Evolutionary conservation across 2,113 vertebrate genomes (phyloP).

Genomic region (Trochalopteron elliotii): DNA sequence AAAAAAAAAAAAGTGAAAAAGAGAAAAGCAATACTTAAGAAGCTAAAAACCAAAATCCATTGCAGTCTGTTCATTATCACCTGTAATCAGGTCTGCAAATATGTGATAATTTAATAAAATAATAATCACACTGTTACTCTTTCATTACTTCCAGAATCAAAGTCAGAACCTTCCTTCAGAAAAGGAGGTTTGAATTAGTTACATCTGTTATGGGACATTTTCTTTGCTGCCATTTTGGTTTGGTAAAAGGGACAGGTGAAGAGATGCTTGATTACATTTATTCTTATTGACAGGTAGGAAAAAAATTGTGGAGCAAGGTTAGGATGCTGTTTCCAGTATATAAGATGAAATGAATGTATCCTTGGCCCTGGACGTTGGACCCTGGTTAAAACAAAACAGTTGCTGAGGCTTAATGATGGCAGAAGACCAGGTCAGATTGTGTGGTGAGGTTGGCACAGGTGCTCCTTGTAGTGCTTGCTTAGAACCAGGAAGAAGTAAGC

Average conservation of each 20-base stretch:
- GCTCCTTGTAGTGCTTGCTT: neutral
- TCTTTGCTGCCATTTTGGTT: neutral
- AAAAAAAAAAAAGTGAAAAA: neutral
- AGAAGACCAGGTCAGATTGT: neutral
- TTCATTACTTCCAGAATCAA: neutral
- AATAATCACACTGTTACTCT: neutral
- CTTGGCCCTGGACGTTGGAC: neutral
- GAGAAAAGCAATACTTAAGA: neutral
- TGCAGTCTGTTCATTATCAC: neutral
- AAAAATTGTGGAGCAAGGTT: neutral
- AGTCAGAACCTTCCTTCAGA: neutral
- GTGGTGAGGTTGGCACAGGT: neutral
- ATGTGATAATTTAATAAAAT: neutral
- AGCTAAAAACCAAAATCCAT: neutral
- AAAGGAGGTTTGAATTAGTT: neutral
- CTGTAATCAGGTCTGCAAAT: neutral
- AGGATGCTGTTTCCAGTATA: neutral
- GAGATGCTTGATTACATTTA: neutral
- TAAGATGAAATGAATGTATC: neutral
- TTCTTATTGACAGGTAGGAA: neutral
- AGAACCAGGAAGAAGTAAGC: neutral
- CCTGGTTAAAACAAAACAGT: neutral
- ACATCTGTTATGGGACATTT: neutral
- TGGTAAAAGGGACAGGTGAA: neutral
- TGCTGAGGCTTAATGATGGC: neutral